Conservation (phyloP, 2,888 invertebrate species). For the Thera obeliscata region DNA sequence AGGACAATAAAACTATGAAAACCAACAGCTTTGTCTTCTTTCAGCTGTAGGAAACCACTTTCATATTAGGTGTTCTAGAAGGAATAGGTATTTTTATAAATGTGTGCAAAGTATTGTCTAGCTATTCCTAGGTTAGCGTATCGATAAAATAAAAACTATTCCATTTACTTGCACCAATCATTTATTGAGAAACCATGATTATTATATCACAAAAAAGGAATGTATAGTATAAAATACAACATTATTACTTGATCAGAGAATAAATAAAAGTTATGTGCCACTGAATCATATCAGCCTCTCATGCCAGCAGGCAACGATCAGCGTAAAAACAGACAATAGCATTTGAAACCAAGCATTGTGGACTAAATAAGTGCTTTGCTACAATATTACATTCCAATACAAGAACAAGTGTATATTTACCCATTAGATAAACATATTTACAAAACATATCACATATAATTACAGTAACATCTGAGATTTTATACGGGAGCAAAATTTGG, state of each 20-base stretch:
- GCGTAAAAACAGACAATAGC: constrained; percentile 5
- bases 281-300: not conserved
- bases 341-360: constrained; percentile 25
- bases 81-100: too few relatives aligned
- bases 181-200: constrained; percentile 60
- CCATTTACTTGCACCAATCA: constrained; percentile 49
- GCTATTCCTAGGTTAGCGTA: not conserved
- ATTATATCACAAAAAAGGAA: constrained; percentile 56
- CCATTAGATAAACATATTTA: constrained; percentile 51
- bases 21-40: constrained; percentile 36
- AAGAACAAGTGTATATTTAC: constrained; percentile 43
- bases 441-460: constrained; percentile 53
- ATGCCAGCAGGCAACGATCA: too few relatives aligned
- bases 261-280: constrained; percentile 10
- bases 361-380: constrained; percentile 31
- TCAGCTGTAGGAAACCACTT: not conserved
- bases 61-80: too few relatives aligned
- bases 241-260: constrained; percentile 16
- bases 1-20: constrained; percentile 70
- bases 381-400: constrained; percentile 29
- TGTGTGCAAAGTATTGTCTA: too few relatives aligned
- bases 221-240: constrained; percentile 41
- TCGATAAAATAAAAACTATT: constrained; percentile 24
- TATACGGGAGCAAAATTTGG: constrained; percentile 19
- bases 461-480: constrained; percentile 8